Base-by-base conservation (phyloP, 1,140 invertebrate species). In the Mycetomoellerius zeteki region DNA sequence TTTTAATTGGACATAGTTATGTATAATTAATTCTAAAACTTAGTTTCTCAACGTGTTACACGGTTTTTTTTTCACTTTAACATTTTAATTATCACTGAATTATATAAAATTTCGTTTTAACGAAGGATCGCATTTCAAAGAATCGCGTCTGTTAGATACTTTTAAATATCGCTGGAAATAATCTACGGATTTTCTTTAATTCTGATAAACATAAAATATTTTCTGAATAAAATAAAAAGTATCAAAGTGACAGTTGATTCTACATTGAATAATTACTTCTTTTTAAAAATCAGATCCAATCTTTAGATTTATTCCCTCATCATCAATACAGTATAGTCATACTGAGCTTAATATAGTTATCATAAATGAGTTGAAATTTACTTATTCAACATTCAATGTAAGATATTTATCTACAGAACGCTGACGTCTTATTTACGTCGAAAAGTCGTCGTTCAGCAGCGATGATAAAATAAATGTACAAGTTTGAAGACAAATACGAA, bases 401-500 rank as follows among this genome's bases (percentile, higher is more conserved):
- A 30, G 6, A 52, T 78, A 78, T 78, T 64, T 47, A 27, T 64
- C 5, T n/a, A n/a, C 16, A 24, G 2, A 62, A 50, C n/a, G 16
- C 65, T 82, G 78, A 71, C 65, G 52, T 47, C 60, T 72, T 58
- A 58, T 82, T 47, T 73, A 47, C 37, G 19, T 33, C 33, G 12
- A 24, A 58, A 43, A 47, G 12, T 50, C 6, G n/a, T 33, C 50
- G 21, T 52, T 78, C 65, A 72, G 60, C n/a, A 65, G 52, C 12
- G 12, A 12, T 16, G 30, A 21, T 50, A 50, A 75, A 84, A 82
- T 7, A 65, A 50, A 65, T 65, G 76, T 65, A 33, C 0, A 75
- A 75, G 24, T 60, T 73, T 3, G 12, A 27, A 47, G 24, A 5
- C 73, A 75, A 60, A 84, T 58, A 72, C 19, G 3, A 73, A 81